A percentile compares a stretch with the other conserved stretches of the same genome.
These are phyloP conservation scores for Nerophis ophidion DNA, from an alignment of 2,113 vertebrate species.

Conservation along the genomic window DNA sequence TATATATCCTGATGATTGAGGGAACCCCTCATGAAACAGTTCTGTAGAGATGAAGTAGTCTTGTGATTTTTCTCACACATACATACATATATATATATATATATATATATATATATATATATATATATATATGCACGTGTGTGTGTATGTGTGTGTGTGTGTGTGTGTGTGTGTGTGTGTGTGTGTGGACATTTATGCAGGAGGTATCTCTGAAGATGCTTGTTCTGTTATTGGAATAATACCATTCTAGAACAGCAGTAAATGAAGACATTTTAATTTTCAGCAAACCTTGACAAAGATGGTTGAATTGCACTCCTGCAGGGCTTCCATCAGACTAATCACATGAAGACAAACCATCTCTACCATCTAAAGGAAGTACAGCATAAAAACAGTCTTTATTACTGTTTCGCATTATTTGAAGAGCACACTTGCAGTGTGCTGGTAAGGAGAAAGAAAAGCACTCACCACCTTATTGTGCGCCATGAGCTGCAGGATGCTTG, in stretches of 20 bases:
- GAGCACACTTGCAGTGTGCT: neutral
- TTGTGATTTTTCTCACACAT: too few relatives aligned
- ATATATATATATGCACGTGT: too few relatives aligned
- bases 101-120: too few relatives aligned
- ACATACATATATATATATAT: too few relatives aligned
- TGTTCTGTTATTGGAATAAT: too few relatives aligned
- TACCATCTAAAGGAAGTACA: slow-evolving; percentile 80
- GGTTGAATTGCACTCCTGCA: slow-evolving; percentile 97
- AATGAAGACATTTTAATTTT: neutral
- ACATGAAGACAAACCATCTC: slow-evolving; percentile 99
- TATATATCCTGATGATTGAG: too few relatives aligned
- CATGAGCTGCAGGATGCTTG: slow-evolving; percentile 97
- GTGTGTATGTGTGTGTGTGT: too few relatives aligned
- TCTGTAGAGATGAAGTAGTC: too few relatives aligned
- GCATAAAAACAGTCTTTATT: neutral
- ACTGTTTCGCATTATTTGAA: neutral
- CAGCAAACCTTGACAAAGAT: slow-evolving; percentile 95
- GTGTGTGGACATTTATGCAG: too few relatives aligned
- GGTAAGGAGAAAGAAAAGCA: slow-evolving; percentile 10
- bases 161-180: too few relatives aligned
- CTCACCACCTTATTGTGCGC: slow-evolving; percentile 98
- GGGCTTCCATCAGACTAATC: slow-evolving; percentile 96
- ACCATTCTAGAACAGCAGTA: neutral
- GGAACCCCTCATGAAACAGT: too few relatives aligned
- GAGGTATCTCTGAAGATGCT: neutral